Evolutionary conservation across 2,888 invertebrate species (phyloP), one percentile per base, ranked within the genome.

Genomic region (Herminia tarsipennalis): DNA sequence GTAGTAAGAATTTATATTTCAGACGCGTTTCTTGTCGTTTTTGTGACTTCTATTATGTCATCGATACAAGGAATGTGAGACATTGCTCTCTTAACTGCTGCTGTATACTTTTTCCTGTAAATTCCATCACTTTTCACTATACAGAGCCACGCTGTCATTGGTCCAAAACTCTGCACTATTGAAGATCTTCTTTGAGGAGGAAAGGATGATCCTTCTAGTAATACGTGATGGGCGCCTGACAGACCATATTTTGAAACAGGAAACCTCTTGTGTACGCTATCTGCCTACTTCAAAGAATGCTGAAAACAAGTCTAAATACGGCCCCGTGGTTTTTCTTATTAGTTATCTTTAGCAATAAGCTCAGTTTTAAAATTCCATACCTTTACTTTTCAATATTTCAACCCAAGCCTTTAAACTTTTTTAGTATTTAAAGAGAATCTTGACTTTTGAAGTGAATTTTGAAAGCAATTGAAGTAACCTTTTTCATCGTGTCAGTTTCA

Each of bases 31-130:
- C 53, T 44, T 0, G 25, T 25, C 1, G 10, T 63, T 3, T 57
- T 58, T 0, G 67, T 70, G 0, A 68, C 0, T 2, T 65, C 58
- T 0, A 67, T 69, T 0, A 73, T 20, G 2, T 69, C 67, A 8
- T 73, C 68, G 0, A 70, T 67, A 0, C 56, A 50, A 0, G 65
- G 68, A 0, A 70, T 13, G 9, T 71, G 67, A 0, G 63, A 38
- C 48, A 70, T 56, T 1, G 66, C 64, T 5, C 68, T 33, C 10
- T 72, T 73, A 0, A 70, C 65, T 0, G 69, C 67, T 0, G 56
- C 16, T 0, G 66, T 59, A 20, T 55, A 73, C 6, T 70, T 70
- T 0, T 27, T 37, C 3, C 65, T 21, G 10, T 59, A 68, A 0
- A 54, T 33, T 0, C 60, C 66, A 0, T 68, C 66, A 8, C 42